These are phyloP conservation scores for Chrysopilus asiliformis DNA, from an alignment of 2,888 invertebrate genomes.

Conservation along the genomic window DNA sequence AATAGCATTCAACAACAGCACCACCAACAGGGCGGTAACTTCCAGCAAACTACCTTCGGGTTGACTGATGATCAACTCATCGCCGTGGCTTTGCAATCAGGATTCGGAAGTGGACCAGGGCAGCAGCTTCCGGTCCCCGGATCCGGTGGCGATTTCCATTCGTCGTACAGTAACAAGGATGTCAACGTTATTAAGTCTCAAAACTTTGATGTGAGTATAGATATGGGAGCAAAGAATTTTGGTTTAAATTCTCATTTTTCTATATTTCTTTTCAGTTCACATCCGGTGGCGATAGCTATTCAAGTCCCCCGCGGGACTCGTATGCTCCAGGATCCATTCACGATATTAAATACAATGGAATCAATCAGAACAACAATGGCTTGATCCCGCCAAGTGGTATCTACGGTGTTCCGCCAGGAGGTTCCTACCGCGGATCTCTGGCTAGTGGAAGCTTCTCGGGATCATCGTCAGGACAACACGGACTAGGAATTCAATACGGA, in stretches of 20 bases:
- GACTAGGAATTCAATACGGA: conserved; percentile 26
- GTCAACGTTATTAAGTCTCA: conserved; percentile 11
- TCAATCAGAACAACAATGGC: conserved; percentile 6
- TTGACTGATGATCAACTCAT: conserved; percentile 31
- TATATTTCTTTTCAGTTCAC: conserved; percentile 26
- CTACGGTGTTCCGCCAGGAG: conserved; percentile 28
- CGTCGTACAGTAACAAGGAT: conserved; percentile 6
- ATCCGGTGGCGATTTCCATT: conserved; percentile 18
- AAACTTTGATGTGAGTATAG: conserved; percentile 18
- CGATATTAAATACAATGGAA: conserved; percentile 22
- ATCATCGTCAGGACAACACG: conserved; percentile 16
- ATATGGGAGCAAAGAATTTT: too few species aligned
- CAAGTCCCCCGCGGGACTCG: conserved; percentile 37
- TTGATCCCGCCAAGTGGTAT: conserved; percentile 44
- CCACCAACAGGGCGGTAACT: conserved; percentile 3
- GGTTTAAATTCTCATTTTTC: too few species aligned
- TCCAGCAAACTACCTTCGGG: conserved; percentile 11
- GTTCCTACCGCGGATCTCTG: conserved; percentile 10
- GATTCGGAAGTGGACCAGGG: conserved; percentile 14
- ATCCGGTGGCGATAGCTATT: conserved; percentile 31
- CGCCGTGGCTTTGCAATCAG: conserved; percentile 29
- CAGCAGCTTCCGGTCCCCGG: conserved; percentile 18
- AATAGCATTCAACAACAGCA: conserved; percentile 18
- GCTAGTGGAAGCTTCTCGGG: conserved; percentile 11
- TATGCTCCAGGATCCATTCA: conserved; percentile 30